phyloP scores from a whole-genome alignment of 2,888 invertebrate genomes.

The Carabus problematicus region DNA sequence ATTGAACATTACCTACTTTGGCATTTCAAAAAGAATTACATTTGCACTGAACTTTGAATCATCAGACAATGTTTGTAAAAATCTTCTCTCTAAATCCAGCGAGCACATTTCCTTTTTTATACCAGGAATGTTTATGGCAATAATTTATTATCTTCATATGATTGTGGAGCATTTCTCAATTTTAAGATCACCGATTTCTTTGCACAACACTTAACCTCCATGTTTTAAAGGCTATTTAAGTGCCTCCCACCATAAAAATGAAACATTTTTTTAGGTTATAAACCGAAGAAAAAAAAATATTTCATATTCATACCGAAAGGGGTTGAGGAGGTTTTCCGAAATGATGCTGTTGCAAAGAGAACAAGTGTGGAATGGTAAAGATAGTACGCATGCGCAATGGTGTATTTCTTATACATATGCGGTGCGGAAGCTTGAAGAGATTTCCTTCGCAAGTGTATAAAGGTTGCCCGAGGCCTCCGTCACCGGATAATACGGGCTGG shows the following conservation, averaged over 20 bases:
- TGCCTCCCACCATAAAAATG: conserved; percentile 23
- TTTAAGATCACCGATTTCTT: too few species aligned
- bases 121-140: too few species aligned
- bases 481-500: conserved; percentile 3
- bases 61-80: too few species aligned
- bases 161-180: too few species aligned
- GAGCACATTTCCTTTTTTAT: too few species aligned
- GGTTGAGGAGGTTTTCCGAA: neutral
- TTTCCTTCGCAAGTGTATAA: conserved; percentile 22
- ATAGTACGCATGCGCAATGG: conserved; percentile 13
- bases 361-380: neutral
- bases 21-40: too few species aligned
- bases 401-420: conserved; percentile 10
- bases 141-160: too few species aligned
- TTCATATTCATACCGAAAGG: conserved; percentile 26
- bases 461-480: conserved; percentile 13
- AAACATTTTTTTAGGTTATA: conserved; percentile 28
- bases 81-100: too few species aligned
- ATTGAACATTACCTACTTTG: too few species aligned
- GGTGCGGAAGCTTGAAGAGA: conserved; percentile 10
- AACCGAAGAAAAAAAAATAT: conserved; percentile 26
- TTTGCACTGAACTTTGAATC: too few species aligned
- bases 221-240: conserved; percentile 11
- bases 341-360: neutral
- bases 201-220: too few species aligned